A percentile compares a stretch with the other conserved stretches of the same genome.
These are phyloP conservation scores for Vanessa cardui DNA, from an alignment of 2,888 invertebrate species.

Conservation along the genomic window DNA sequence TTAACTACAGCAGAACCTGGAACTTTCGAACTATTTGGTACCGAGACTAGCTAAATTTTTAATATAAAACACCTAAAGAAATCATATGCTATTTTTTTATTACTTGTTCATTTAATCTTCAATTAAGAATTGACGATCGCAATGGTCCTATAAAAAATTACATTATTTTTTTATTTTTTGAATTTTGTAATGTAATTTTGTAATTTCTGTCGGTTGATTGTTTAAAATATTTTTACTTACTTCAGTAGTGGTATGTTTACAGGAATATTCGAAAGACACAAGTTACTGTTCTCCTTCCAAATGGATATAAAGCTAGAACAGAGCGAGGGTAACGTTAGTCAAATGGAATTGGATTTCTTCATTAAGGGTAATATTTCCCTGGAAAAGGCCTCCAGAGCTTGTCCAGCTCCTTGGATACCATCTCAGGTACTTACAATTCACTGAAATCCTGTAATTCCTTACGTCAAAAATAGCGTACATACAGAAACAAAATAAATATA, in stretches of 20 bases:
- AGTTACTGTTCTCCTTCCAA: conserved; percentile 95
- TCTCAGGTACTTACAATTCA: conserved; percentile 65
- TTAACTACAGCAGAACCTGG: too few species aligned
- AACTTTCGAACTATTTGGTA: too few species aligned
- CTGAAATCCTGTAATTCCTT: neutral
- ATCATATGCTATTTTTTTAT: too few species aligned
- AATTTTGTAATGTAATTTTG: too few species aligned
- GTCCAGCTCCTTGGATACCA: conserved; percentile 89
- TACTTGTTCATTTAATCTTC: too few species aligned
- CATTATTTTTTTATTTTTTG: too few species aligned
- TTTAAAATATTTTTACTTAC: neutral
- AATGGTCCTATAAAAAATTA: too few species aligned
- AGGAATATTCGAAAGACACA: conserved; percentile 96
- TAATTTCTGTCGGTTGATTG: too few species aligned
- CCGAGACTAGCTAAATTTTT: too few species aligned
- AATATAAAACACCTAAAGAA: too few species aligned
- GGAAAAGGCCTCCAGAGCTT: conserved; percentile 86
- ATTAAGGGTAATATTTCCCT: conserved; percentile 92
- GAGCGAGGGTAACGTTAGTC: conserved; percentile 84
- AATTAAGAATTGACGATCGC: too few species aligned
- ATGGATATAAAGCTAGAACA: conserved; percentile 92
- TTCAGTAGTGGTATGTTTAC: conserved; percentile 12
- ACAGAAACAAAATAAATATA: too few species aligned
- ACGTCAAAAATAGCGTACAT: neutral
- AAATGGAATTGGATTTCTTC: conserved; percentile 93